phyloP scores from a whole-genome alignment of 2,113 vertebrate genomes.

The Hippocampus zosterae region DNA sequence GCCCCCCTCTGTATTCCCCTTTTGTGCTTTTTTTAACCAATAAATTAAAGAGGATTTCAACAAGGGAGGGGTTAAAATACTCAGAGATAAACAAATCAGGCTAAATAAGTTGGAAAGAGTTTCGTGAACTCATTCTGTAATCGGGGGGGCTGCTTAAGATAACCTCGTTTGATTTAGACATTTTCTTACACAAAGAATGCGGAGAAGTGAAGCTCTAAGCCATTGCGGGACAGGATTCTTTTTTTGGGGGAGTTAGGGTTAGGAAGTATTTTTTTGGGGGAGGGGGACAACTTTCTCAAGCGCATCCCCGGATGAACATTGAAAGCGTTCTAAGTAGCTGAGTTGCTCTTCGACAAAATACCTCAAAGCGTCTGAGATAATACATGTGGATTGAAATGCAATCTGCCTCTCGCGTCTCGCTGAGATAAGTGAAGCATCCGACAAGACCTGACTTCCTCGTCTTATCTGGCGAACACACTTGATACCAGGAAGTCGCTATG shows the following conservation, averaged over 20 bases:
- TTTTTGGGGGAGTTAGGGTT: too few relatives aligned
- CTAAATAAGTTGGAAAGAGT: conserved; percentile 73
- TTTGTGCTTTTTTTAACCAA: conserved; percentile 74
- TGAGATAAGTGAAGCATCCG: conserved; percentile 76
- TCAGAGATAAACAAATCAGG: conserved; percentile 72
- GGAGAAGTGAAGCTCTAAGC: conserved; percentile 69
- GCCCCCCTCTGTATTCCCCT: conserved; percentile 60
- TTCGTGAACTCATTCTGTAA: conserved; percentile 67
- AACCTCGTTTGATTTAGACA: conserved; percentile 71
- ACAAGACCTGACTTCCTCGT: conserved; percentile 75
- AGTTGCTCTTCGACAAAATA: conserved; percentile 76
- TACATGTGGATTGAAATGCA: conserved; percentile 79
- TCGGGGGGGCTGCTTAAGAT: conserved; percentile 70
- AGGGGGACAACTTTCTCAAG: conserved; percentile 66
- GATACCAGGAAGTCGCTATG: conserved; percentile 70
- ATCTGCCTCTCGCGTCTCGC: conserved; percentile 74
- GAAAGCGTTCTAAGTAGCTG: conserved; percentile 75
- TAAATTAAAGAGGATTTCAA: conserved; percentile 76
- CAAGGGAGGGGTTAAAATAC: conserved; percentile 47
- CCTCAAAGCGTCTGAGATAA: conserved; percentile 77
- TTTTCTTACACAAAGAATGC: conserved; percentile 64
- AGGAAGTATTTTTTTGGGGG: too few relatives aligned
- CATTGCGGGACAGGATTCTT: conserved; percentile 58
- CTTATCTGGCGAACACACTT: conserved; percentile 73
- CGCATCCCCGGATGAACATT: conserved; percentile 74